Base-by-base conservation (phyloP, 2,113 vertebrate genomes). In the Odontesthes bonariensis region DNA sequence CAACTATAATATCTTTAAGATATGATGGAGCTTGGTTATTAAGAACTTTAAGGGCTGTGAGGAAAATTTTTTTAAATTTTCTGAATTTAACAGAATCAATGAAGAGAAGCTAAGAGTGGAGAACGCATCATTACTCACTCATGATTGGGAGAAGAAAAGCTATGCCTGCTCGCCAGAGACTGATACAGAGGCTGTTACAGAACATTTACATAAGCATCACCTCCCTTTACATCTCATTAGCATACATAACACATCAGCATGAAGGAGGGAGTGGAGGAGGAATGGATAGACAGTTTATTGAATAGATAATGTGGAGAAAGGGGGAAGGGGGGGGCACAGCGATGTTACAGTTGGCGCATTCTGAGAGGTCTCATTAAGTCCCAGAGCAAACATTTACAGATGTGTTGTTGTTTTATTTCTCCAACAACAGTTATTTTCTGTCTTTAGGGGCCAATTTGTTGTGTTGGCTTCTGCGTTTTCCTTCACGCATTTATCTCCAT, bases 131-230 rank as follows among this genome's bases (percentile, higher is more conserved):
- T 62, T 69, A 52, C 59, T 57, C 61, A n/a, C 31, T 20, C 42
- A 86, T 65, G 84, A 90, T 75, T 52, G 69, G 5, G 9, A 79
- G 68, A 64, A 53, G 47, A 68, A 69, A 52, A n/a, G 35, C 73
- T 83, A 82, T 66, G 77, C 75, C 55, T 11, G 59, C 79, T 86
- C 64, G 62, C 69, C 63, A 0, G 75, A 75, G 84, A 82, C 80
- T 20, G 42, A 65, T 51, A 55, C 69, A 17, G 49, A 53, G 54
- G 44, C 55, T 64, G 71, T 64, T 85, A 56, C 81, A 68, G 38
- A 64, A 62, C 79, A 89, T 92, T 91, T 89, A 69, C 89, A 90
- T 92, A 85, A 88, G 78, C 85, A 88, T 77, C 76, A 65, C 75
- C 65, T 19, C 70, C 65, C 79, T 82, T 83, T 81, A 85, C 74